Evolutionary conservation across 2,113 vertebrate species (phyloP).

Genomic region (Lota lota): DNA sequence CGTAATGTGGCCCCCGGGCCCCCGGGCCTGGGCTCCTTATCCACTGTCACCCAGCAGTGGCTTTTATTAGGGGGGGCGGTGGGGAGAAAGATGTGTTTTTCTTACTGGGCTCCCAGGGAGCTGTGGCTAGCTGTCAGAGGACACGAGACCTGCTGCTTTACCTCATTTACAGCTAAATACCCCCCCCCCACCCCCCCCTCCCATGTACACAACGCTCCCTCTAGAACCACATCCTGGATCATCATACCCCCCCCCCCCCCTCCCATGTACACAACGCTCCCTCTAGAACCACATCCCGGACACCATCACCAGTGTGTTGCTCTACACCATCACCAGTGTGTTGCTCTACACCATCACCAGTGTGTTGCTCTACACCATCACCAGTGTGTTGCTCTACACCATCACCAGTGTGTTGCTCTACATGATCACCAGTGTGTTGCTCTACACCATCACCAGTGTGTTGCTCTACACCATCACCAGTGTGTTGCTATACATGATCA

Average conservation of each 20-base stretch:
- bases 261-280: conserved; percentile 41
- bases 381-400: too few species aligned
- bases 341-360: too few species aligned
- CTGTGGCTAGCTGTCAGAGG: conserved; percentile 86
- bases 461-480: too few species aligned
- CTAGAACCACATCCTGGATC: conserved; percentile 59
- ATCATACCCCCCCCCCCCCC: conserved; percentile 45
- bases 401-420: too few species aligned
- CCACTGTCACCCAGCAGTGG: conserved; percentile 92
- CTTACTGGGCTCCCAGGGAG: conserved; percentile 94
- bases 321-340: too few species aligned
- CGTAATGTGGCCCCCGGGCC: conserved; percentile 94
- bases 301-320: conserved; percentile 53
- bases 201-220: conserved; percentile 47
- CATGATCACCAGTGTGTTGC: too few species aligned
- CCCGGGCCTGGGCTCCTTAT: conserved; percentile 88
- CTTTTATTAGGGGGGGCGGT: conserved; percentile 90
- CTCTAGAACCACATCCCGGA: conserved; percentile 59
- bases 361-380: too few species aligned
- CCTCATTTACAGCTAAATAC: conserved; percentile 70
- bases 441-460: too few species aligned
- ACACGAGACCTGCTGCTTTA: conserved; percentile 81
- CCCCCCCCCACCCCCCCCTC: conserved; percentile 6
- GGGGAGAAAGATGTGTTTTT: conserved; percentile 86
- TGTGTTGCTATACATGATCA: too few species aligned